Base-by-base conservation (phyloP, 2,888 invertebrate genomes). In the Hydriomena furcata region DNA sequence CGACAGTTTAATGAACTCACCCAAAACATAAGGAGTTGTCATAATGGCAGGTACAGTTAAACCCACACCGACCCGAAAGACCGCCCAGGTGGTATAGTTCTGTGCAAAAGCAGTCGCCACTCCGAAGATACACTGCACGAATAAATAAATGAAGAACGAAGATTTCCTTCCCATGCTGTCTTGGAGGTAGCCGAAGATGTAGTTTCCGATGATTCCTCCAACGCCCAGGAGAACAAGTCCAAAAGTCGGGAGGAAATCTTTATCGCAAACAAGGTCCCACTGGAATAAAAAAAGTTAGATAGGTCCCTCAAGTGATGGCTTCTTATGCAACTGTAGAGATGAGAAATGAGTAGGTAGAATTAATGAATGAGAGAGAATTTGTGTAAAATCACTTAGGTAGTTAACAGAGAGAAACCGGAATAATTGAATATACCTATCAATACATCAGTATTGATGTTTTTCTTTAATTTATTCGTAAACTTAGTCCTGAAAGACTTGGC, bases 31-130 rank as follows among this genome's bases (percentile, higher is more conserved):
- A 0, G 97, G 96, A 7, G 96, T 96, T 3, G 95, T 95, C 76
- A 96, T 92, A 50, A 97, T 95, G 13, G 96, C 96, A 0, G 97
- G 96, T 0, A 97, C 94, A 0, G 96, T 96, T 58, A 96, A 93
- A 0, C 97, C 97, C 4, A 97, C 96, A 2, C 95, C 93, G 41
- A 96, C 91, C 45, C 97, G 91, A 61, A 94, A 93, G 5, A 94
- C 84, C 5, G 93, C 80, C 95, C 97, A 97, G 5, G 93, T 88
- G 30, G 91, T 79, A 65, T 94, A 96, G 70, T 94, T 94, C 66
- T 93, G 93, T 0, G 96, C 94, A 67, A 96, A 94, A 0, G 96
- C 95, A 3, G 96, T 96, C 0, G 94, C 93, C 0, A 95, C 92
- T 31, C 96, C 96, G 53, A 96, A 95, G 12, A 94, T 78, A 65